Evolutionary conservation across 2,888 invertebrate genomes (phyloP), one percentile per base, ranked within the genome.

Genomic region (Liodrosophila aerea): DNA sequence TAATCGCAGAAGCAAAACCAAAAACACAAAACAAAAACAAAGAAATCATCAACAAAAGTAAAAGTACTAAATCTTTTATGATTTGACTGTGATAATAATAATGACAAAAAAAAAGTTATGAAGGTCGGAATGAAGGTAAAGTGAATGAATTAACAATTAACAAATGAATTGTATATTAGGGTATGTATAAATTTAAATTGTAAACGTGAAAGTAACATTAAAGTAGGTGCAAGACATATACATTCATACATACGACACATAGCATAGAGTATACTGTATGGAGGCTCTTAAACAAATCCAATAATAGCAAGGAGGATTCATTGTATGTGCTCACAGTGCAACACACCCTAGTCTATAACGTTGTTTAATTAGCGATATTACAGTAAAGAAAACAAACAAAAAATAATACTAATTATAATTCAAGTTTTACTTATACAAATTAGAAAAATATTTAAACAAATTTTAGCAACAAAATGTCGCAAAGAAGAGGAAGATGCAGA

Each of bases 41-140:
- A 85, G 67, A 69, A 81, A 77, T 77, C 85, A 84, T 78, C 84
- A 81, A 81, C 84, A 87, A 86, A 83, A 86, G 75, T 78, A 86
- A 87, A 87, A 86, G 82, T 82, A 82, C 84, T 77, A 87, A 89
- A 88, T 88, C 89, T 87, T 87, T 88, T 88, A 89, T 89, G 89
- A 89, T 89, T 89, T 89, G 89, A 89, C 89, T 89, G 89, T 89
- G 89, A 89, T 89, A 89, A 88, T 85, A 87, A 87, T 75, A 87
- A 83, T 81, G 85, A 85, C 82, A 87, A 81, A 73, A 76, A 66
- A 43, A 65, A 57, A 63, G 67, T 69, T 7, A 62, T 57, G 54
- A 57, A 63, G n/a, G n/a, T n/a, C 39, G 50, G 56, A 62, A 63
- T 53, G 16, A 58, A 46, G 12, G 33, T 27, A 22, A 58, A 34